A percentile compares a stretch with the other conserved stretches of the same genome.
Conservation (phyloP, 2,888 invertebrate genomes). For the Oligia latruncula region DNA sequence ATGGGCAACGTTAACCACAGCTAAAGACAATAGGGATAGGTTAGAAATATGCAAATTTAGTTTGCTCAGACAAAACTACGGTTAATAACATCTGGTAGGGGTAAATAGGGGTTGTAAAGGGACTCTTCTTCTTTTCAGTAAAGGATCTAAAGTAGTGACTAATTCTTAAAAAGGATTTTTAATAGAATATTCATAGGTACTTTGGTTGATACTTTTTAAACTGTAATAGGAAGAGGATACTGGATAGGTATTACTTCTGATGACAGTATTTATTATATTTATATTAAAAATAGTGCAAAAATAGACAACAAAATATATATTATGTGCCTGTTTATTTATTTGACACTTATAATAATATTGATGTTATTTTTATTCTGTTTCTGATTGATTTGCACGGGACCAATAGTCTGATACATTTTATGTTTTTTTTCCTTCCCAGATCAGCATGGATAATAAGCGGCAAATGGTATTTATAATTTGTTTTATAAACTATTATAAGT, state of each 20-base stretch:
- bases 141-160: not conserved
- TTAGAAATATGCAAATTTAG: not conserved
- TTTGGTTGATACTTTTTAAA: not conserved
- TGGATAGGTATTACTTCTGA: not conserved
- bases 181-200: not conserved
- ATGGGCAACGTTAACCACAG: not conserved
- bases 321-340: constrained; percentile 19
- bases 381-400: constrained; percentile 38
- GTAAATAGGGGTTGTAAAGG: not conserved
- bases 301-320: constrained; percentile 3
- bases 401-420: constrained; percentile 65
- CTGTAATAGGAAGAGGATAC: not conserved
- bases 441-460: constrained; percentile 70
- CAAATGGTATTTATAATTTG: constrained; percentile 70
- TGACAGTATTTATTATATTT: not conserved
- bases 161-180: not conserved
- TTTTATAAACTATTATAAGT: constrained; percentile 70
- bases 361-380: constrained; percentile 15
- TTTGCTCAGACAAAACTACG: not conserved
- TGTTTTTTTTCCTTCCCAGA: constrained; percentile 70
- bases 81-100: not conserved
- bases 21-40: not conserved
- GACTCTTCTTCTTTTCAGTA: not conserved
- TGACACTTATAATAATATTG: not conserved
- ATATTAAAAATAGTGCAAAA: constrained; percentile 13